Conservation (phyloP, 2,888 invertebrate genomes). For the Fragum whitleyi region DNA sequence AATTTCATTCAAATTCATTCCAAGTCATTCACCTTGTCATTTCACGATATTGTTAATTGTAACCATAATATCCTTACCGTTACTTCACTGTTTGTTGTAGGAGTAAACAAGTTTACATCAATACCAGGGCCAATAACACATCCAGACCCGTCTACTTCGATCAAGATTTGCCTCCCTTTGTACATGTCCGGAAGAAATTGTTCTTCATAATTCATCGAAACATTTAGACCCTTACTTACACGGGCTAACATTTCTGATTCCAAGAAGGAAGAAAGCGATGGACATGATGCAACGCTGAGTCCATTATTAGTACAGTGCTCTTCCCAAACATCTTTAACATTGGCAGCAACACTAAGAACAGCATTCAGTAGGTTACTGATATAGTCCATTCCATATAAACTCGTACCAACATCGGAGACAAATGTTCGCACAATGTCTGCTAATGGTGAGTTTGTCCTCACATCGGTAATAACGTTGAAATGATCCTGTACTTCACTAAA, state of each 20-base stretch:
- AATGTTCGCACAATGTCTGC: neutral
- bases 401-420: neutral
- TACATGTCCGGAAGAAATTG: slow-evolving; percentile 1
- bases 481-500: neutral
- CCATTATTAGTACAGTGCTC: neutral
- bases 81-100: neutral
- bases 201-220: neutral
- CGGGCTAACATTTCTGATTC: neutral
- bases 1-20: too few species aligned
- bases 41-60: too few species aligned
- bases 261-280: neutral
- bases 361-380: neutral
- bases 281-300: neutral
- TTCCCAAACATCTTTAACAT: slow-evolving; percentile 19
- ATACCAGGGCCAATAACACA: neutral
- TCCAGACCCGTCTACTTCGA: neutral
- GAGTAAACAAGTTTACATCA: neutral
- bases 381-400: neutral
- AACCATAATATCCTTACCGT: neutral
- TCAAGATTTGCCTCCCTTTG: neutral
- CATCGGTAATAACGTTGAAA: neutral
- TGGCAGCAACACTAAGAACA: neutral
- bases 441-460: neutral
- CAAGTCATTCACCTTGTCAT: too few species aligned
- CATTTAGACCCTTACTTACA: neutral